Conservation (phyloP, 2,888 invertebrate species). For the Trypoxylon attenuatum region DNA sequence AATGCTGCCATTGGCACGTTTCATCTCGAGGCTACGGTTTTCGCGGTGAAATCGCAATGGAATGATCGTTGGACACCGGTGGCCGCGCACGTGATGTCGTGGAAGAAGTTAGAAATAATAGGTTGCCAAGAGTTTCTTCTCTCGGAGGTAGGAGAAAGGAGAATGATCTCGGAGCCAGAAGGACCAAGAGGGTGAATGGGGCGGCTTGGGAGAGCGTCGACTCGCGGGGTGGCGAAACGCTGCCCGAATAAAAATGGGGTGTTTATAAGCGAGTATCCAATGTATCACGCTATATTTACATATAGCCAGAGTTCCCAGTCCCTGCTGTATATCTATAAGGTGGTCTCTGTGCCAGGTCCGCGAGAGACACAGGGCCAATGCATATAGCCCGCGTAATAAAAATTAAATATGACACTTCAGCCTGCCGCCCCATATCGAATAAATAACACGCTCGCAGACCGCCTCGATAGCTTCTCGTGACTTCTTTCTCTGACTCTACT, state of each 20-base stretch:
- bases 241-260: slow-evolving; percentile 74
- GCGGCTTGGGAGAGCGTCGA: slow-evolving; percentile 30
- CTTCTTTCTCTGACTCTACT: not conserved
- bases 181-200: slow-evolving; percentile 33
- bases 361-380: slow-evolving; percentile 52
- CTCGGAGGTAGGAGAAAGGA: slow-evolving; percentile 1
- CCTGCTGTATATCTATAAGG: slow-evolving; percentile 57
- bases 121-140: slow-evolving; percentile 47
- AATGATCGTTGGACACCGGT: slow-evolving; percentile 4
- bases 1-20: not conserved
- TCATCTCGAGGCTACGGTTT: not conserved
- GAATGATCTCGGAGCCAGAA: slow-evolving; percentile 25
- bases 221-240: slow-evolving; percentile 68
- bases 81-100: slow-evolving; percentile 53
- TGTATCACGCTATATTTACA: slow-evolving; percentile 75
- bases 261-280: slow-evolving; percentile 75
- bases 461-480: slow-evolving; percentile 14
- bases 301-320: slow-evolving; percentile 66
- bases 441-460: slow-evolving; percentile 55
- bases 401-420: slow-evolving; percentile 73
- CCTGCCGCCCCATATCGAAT: slow-evolving; percentile 53
- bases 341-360: slow-evolving; percentile 32
- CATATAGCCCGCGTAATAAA: slow-evolving; percentile 70
- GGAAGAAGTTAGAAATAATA: slow-evolving; percentile 64
- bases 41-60: too few relatives aligned